Evolutionary conservation across 2,888 invertebrate genomes (phyloP).

Genomic region (Amblyjoppa proteus): DNA sequence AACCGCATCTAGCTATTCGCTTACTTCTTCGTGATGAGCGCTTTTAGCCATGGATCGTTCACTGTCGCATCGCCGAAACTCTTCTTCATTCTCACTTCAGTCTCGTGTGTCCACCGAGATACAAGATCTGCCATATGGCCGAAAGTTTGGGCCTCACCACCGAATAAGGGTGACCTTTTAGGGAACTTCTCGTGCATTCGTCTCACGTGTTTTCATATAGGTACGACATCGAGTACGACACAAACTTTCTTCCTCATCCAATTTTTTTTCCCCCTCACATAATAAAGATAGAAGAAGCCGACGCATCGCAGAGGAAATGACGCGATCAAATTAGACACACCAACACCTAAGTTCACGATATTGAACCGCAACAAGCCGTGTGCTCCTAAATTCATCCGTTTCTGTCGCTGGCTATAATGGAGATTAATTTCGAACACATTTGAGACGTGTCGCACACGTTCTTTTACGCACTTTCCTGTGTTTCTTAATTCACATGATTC

Average conservation of each 20-base stretch:
- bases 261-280: conserved; percentile 10
- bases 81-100: not conserved
- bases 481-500: too few relatives aligned
- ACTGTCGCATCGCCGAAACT: too few relatives aligned
- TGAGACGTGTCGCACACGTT: too few relatives aligned
- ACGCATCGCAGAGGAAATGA: conserved; percentile 31
- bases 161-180: conserved; percentile 30
- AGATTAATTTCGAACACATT: too few relatives aligned
- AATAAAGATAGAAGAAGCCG: conserved; percentile 39
- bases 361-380: not conserved
- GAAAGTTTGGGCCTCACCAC: conserved; percentile 2
- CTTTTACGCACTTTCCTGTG: too few relatives aligned
- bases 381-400: too few relatives aligned
- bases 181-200: conserved; percentile 33
- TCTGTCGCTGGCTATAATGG: too few relatives aligned
- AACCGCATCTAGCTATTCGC: too few relatives aligned
- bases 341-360: conserved; percentile 9
- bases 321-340: conserved; percentile 45
- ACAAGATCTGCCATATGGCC: conserved; percentile 12
- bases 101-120: not conserved
- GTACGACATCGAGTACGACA: conserved; percentile 49
- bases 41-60: too few relatives aligned
- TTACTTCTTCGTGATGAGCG: too few relatives aligned
- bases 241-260: conserved; percentile 32
- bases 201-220: conserved; percentile 49